Base-by-base conservation (phyloP, 2,797 vertebrate species). In the Malacoctenus gilli region DNA sequence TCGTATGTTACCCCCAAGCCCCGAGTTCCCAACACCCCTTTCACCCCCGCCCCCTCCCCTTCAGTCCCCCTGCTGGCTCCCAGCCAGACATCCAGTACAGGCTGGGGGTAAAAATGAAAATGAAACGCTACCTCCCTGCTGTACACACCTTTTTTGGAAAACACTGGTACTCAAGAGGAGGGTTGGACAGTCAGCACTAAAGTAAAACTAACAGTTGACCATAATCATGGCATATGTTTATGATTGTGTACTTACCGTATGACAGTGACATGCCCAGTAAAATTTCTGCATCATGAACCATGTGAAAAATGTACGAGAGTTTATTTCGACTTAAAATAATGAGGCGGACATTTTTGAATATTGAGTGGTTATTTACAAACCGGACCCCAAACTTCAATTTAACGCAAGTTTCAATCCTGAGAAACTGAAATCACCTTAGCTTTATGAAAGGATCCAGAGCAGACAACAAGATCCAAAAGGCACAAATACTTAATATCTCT, bases 111-210 rank as follows among this genome's bases (percentile, higher is more conserved):
- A 89, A 89, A 88, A 75, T 71, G 71, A 83, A 85, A 87, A 83
- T 42, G 76, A 87, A 88, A 82, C 4, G 20, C 72, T 58, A 67
- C 79, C 71, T 47, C 68, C 68, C 63, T 22, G 60, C 72, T 51
- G 47, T 39, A 59, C 69, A 55, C 59, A 64, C 85, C 80, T 76
- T 89, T 90, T 89, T 89, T 85, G 85, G 81, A 71, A 48, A 85
- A 82, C 59, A 72, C 68, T 41, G 48, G 59, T 64, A 36, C 57
- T 73, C 76, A 31, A 43, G 39, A 58, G 37, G 81, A 44, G 64
- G 66, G 64, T 19, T 72, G 65, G 52, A 79, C 53, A 67, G 65
- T 44, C 34, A 52, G 59, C 46, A 57, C 50, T 72, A 6, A 53
- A 52, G 58, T 40, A 37, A 75, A 80, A 68, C 60, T 50, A 58